A percentile compares a stretch with the other conserved stretches of the same genome.
Evolutionary conservation across 1,140 invertebrate species (phyloP).

Genomic region (Pseudomyrmex flavicornis): DNA sequence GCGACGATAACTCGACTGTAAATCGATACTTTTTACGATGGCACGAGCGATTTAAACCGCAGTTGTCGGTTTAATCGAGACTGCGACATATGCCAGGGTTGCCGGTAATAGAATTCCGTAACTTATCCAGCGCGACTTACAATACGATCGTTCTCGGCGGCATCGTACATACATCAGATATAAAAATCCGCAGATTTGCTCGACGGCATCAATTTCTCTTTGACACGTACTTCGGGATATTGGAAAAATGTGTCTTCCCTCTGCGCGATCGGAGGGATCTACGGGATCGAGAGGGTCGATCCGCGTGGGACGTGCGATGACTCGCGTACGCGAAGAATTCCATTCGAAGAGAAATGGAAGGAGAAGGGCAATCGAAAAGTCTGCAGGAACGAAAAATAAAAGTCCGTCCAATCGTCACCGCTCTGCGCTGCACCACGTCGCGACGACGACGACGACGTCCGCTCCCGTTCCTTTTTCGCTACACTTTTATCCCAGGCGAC

Average conservation of each 20-base stretch:
- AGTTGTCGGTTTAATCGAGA: neutral
- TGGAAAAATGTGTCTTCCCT: constrained; percentile 53
- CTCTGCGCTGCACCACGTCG: constrained; percentile 4
- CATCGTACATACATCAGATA: constrained; percentile 45
- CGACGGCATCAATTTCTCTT: constrained; percentile 57
- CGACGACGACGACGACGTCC: constrained; percentile 27
- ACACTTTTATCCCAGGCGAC: constrained; percentile 51
- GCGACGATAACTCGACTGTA: neutral
- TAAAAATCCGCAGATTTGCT: constrained; percentile 57
- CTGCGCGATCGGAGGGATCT: constrained; percentile 44
- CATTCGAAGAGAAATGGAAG: neutral
- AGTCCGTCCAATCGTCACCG: constrained; percentile 50
- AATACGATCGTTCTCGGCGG: constrained; percentile 6
- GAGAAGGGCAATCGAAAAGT: constrained; percentile 38
- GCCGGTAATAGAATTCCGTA: constrained; percentile 44
- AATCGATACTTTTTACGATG: neutral
- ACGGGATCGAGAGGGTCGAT: constrained; percentile 34
- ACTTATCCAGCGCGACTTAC: constrained; percentile 44
- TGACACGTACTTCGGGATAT: constrained; percentile 56
- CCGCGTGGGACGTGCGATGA: constrained; percentile 21
- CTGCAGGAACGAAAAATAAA: constrained; percentile 49
- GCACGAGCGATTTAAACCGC: constrained; percentile 1
- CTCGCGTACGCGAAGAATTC: constrained; percentile 45
- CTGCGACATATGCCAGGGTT: neutral
- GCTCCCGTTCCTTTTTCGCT: neutral